These are phyloP conservation scores for Melanostigma gelatinosum DNA, from an alignment of 2,113 vertebrate species.

Conservation along the genomic window DNA sequence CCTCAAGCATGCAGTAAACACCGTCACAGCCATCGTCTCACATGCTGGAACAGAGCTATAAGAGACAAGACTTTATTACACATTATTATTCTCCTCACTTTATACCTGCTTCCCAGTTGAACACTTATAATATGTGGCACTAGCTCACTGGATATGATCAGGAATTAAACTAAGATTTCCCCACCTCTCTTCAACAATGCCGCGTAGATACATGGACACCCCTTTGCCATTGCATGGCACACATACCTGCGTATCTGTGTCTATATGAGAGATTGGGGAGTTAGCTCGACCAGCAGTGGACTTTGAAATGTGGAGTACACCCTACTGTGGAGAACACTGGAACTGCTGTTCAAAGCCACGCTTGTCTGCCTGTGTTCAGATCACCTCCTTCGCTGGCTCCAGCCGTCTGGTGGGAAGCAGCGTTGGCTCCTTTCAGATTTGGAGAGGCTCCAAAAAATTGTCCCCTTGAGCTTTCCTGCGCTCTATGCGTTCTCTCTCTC, in stretches of 20 bases:
- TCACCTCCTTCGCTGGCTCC: conserved; percentile 46
- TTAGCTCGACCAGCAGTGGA: conserved; percentile 14
- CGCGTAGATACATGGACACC: neutral
- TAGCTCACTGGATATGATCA: conserved; percentile 20
- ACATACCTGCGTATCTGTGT: neutral
- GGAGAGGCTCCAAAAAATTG: conserved; percentile 44
- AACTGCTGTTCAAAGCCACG: conserved; percentile 51
- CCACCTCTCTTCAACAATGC: neutral
- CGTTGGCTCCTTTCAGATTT: conserved; percentile 30
- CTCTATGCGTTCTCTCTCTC: neutral
- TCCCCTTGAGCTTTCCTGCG: conserved; percentile 14
- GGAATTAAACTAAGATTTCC: conserved; percentile 26
- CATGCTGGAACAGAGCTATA: conserved; percentile 10
- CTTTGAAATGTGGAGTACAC: conserved; percentile 47
- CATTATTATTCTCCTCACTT: conserved; percentile 41
- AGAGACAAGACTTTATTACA: conserved; percentile 2
- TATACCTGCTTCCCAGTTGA: conserved; percentile 1
- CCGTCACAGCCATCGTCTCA: neutral
- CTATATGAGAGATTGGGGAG: conserved; percentile 5
- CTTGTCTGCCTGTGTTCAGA: conserved; percentile 66
- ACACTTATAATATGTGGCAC: conserved; percentile 21
- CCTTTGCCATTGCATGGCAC: neutral
- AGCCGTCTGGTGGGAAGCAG: conserved; percentile 56
- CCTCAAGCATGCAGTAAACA: neutral
- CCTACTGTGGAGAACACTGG: conserved; percentile 49